phyloP scores from a whole-genome alignment of 2,797 vertebrate species.

The Sebastes wilsoni region DNA sequence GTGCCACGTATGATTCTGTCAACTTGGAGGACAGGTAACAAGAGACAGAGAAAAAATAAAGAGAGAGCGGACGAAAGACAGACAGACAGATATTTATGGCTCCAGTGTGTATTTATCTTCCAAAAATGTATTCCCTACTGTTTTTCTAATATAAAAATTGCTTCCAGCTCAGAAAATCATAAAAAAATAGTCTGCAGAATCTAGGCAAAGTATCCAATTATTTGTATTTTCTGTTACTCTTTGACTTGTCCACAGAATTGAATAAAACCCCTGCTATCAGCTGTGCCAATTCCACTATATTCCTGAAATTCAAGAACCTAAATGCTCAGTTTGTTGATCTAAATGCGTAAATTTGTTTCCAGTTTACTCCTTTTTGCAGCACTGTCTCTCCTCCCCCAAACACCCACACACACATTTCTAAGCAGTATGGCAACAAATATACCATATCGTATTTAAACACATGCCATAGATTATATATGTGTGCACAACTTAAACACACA shows the following conservation, averaged over 20 bases:
- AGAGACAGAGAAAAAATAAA: conserved; percentile 25
- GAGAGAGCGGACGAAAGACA: not conserved
- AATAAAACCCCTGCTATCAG: not conserved
- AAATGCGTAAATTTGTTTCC: not conserved
- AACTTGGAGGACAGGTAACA: conserved; percentile 45
- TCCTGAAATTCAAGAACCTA: not conserved
- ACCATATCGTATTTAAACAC: conserved; percentile 19
- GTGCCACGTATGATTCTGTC: conserved; percentile 63
- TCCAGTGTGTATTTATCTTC: not conserved
- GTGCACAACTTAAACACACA: conserved; percentile 1
- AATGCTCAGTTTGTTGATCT: not conserved
- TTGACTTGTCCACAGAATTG: not conserved
- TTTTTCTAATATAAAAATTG: not conserved
- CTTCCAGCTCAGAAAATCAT: not conserved
- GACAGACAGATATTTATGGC: not conserved
- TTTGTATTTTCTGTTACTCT: not conserved
- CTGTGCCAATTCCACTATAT: not conserved
- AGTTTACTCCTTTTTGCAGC: conserved; percentile 2
- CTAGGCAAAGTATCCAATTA: not conserved
- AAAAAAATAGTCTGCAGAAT: not conserved
- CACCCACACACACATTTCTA: conserved; percentile 10
- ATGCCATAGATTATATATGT: conserved; percentile 9
- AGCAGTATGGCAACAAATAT: not conserved
- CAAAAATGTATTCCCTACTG: not conserved
- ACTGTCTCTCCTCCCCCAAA: conserved; percentile 16